Evolutionary conservation across 1,140 invertebrate species (phyloP).

Genomic region (Philopotamus ludificatus): DNA sequence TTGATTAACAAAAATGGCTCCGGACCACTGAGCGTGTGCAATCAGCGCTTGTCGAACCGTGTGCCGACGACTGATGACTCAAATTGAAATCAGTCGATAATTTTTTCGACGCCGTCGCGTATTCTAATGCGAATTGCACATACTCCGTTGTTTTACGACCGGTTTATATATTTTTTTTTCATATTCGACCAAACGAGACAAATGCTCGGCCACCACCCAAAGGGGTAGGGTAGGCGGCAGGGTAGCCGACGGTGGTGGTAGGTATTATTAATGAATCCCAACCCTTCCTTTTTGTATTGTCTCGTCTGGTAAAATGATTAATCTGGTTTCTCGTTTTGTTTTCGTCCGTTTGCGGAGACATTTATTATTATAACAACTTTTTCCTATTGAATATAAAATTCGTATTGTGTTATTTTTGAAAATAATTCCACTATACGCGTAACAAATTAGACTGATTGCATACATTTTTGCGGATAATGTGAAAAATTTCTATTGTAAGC

Average conservation of each 20-base stretch:
- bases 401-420: slow-evolving; percentile 15
- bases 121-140: slow-evolving; percentile 19
- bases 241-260: not conserved
- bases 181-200: slow-evolving; percentile 38
- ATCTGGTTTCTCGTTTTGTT: slow-evolving; percentile 42
- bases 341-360: slow-evolving; percentile 39
- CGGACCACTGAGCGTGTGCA: not conserved
- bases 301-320: slow-evolving; percentile 40
- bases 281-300: slow-evolving; percentile 38
- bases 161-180: slow-evolving; percentile 28
- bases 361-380: slow-evolving; percentile 40
- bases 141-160: slow-evolving; percentile 12
- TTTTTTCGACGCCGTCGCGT: too few species aligned
- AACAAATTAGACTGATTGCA: slow-evolving; percentile 33
- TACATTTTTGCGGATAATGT: slow-evolving; percentile 31
- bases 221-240: not conserved
- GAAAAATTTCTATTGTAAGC: not conserved
- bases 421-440: slow-evolving; percentile 26
- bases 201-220: not conserved
- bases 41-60: not conserved
- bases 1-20: not conserved
- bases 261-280: slow-evolving; percentile 40
- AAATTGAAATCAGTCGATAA: too few species aligned
- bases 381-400: slow-evolving; percentile 24
- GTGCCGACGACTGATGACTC: not conserved